These are phyloP conservation scores for Distichodus sexfasciatus DNA, from an alignment of 2,797 vertebrate species.

Conservation along the genomic window DNA sequence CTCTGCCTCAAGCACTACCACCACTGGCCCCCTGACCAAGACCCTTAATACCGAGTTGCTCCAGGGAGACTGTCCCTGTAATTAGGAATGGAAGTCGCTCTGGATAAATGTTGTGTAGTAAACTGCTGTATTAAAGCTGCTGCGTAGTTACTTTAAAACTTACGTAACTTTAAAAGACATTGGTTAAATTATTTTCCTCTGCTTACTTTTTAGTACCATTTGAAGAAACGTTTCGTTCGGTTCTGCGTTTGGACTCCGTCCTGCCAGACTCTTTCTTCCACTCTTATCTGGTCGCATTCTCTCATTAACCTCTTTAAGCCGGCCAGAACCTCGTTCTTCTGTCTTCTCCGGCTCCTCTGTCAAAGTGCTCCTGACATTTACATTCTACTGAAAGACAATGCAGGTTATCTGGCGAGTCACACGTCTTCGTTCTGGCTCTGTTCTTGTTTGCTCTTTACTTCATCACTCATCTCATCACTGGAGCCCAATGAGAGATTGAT, in stretches of 20 bases:
- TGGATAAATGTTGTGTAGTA: too few relatives aligned
- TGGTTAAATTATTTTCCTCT: too few relatives aligned
- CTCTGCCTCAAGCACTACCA: too few relatives aligned
- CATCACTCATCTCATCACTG: slow-evolving; percentile 59
- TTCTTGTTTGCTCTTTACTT: slow-evolving; percentile 52
- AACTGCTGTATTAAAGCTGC: too few relatives aligned
- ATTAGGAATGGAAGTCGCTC: too few relatives aligned
- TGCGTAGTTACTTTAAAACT: too few relatives aligned
- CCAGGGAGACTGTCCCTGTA: too few relatives aligned
- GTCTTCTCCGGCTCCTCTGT: slow-evolving; percentile 41
- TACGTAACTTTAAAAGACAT: too few relatives aligned
- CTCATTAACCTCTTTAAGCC: slow-evolving; percentile 50
- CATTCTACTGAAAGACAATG: slow-evolving; percentile 35
- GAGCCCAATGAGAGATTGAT: slow-evolving; percentile 65
- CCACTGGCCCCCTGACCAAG: too few relatives aligned
- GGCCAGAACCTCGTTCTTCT: slow-evolving; percentile 37
- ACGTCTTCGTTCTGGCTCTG: slow-evolving; percentile 43
- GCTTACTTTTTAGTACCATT: background rate
- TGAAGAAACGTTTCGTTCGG: slow-evolving; percentile 43
- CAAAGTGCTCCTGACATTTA: slow-evolving; percentile 7
- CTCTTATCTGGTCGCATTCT: slow-evolving; percentile 55
- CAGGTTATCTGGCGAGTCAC: slow-evolving; percentile 56
- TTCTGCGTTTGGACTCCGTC: slow-evolving; percentile 50
- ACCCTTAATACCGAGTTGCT: too few relatives aligned
- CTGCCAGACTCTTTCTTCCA: slow-evolving; percentile 55